These are phyloP conservation scores for Xiphophorus maculatus DNA, from an alignment of 2,113 vertebrate genomes.

Conservation along the genomic window DNA sequence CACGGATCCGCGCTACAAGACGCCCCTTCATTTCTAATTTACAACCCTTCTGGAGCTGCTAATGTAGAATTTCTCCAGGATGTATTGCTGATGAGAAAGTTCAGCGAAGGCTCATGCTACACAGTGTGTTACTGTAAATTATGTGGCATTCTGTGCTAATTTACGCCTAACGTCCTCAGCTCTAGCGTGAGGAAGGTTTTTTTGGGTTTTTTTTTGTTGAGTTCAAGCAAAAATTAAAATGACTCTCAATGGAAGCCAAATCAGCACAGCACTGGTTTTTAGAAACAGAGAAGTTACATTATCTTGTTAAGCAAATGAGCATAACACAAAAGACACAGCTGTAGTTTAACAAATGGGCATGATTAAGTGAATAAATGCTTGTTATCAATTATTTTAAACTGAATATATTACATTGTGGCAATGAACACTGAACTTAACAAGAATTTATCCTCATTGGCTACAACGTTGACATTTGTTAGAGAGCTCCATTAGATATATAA, in stretches of 20 bases:
- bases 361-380: conserved; percentile 64
- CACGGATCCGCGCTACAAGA: conserved; percentile 40
- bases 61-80: conserved; percentile 46
- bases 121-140: conserved; percentile 45
- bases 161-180: conserved; percentile 37
- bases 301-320: conserved; percentile 48
- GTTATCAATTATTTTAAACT: conserved; percentile 56
- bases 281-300: conserved; percentile 30
- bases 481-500: conserved; percentile 51
- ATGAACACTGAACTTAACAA: conserved; percentile 45
- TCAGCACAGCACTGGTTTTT: conserved; percentile 23
- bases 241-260: conserved; percentile 16
- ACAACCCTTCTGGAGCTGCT: conserved; percentile 51
- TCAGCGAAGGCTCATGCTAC: conserved; percentile 3
- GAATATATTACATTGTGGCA: conserved; percentile 50
- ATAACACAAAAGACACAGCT: conserved; percentile 48
- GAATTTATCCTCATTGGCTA: conserved; percentile 60
- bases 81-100: conserved; percentile 52
- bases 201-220: not conserved
- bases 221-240: conserved; percentile 6
- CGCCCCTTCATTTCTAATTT: conserved; percentile 67
- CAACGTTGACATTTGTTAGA: conserved; percentile 55
- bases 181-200: conserved; percentile 6
- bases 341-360: conserved; percentile 54
- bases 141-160: conserved; percentile 26